Conservation (phyloP, 2,888 invertebrate genomes). For the Fragum sueziense region DNA sequence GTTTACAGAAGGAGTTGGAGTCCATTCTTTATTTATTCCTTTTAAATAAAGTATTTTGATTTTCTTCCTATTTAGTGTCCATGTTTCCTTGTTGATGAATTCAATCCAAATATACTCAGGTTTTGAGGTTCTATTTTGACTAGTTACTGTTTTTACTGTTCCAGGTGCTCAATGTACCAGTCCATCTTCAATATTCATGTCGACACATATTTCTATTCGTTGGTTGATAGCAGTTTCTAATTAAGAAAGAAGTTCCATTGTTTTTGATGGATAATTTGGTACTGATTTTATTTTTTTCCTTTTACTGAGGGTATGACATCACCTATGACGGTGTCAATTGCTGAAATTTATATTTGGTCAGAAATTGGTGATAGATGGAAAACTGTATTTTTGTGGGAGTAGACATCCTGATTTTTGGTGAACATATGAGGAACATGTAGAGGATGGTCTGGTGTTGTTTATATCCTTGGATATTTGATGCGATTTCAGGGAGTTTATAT, state of each 20-base stretch:
- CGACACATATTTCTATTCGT: slow-evolving; percentile 22
- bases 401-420: slow-evolving; percentile 20
- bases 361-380: neutral
- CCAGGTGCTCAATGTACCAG: slow-evolving; percentile 38
- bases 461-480: neutral
- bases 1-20: slow-evolving; percentile 30
- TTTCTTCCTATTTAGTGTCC: neutral
- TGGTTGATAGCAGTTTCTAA: slow-evolving; percentile 20
- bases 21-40: slow-evolving; percentile 12
- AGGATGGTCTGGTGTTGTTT: slow-evolving; percentile 15
- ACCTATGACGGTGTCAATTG: slow-evolving; percentile 39
- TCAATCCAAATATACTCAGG: neutral
- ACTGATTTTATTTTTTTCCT: slow-evolving; percentile 12
- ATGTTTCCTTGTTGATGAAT: neutral
- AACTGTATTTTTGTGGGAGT: slow-evolving; percentile 28
- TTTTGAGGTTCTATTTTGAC: neutral
- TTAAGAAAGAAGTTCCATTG: slow-evolving; percentile 15
- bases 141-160: slow-evolving; percentile 12
- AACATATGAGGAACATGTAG: slow-evolving; percentile 36
- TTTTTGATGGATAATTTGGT: slow-evolving; percentile 31
- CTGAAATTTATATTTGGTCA: neutral
- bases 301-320: slow-evolving; percentile 32
- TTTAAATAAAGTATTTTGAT: neutral
- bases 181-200: slow-evolving; percentile 46
- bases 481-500: slow-evolving; percentile 19